phyloP scores from a whole-genome alignment of 2,888 invertebrate species.

The Orthosia cruda region DNA sequence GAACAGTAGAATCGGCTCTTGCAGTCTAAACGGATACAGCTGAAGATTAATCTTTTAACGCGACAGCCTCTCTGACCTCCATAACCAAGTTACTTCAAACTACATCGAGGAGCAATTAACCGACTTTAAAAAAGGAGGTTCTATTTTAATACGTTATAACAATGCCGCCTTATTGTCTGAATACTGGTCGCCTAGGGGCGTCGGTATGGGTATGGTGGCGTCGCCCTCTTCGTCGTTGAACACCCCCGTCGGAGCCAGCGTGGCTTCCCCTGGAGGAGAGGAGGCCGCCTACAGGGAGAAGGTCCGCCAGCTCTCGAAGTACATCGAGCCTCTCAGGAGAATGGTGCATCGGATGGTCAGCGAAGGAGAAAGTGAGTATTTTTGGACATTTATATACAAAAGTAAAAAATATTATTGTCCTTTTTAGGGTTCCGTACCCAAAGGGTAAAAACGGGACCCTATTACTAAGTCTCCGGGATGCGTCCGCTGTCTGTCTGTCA shows the following conservation, averaged over 20 bases:
- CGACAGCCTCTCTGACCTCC: too few species aligned
- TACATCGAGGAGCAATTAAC: background rate
- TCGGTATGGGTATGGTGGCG: constrained; percentile 90
- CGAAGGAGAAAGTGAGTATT: constrained; percentile 93
- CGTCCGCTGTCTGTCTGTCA: too few species aligned
- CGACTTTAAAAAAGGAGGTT: constrained; percentile 2
- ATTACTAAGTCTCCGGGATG: too few species aligned
- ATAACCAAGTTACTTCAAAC: background rate
- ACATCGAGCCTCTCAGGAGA: constrained; percentile 97
- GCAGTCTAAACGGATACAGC: too few species aligned
- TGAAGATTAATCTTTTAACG: too few species aligned
- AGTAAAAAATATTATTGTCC: background rate
- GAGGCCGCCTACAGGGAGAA: constrained; percentile 98
- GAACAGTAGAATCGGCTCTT: too few species aligned
- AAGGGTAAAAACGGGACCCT: too few species aligned
- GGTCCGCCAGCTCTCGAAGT: constrained; percentile 97
- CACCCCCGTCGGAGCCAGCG: constrained; percentile 93
- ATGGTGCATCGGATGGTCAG: constrained; percentile 97
- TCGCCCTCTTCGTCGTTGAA: constrained; percentile 97
- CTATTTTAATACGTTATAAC: constrained; percentile 26
- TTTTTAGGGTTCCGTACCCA: too few species aligned
- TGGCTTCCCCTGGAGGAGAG: constrained; percentile 92
- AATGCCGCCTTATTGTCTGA: constrained; percentile 47
- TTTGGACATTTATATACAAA: background rate
- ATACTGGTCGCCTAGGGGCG: constrained; percentile 75